A percentile compares a stretch with the other conserved stretches of the same genome.
Conservation (phyloP, 2,888 invertebrate species). For the Ophioninae sp. region DNA sequence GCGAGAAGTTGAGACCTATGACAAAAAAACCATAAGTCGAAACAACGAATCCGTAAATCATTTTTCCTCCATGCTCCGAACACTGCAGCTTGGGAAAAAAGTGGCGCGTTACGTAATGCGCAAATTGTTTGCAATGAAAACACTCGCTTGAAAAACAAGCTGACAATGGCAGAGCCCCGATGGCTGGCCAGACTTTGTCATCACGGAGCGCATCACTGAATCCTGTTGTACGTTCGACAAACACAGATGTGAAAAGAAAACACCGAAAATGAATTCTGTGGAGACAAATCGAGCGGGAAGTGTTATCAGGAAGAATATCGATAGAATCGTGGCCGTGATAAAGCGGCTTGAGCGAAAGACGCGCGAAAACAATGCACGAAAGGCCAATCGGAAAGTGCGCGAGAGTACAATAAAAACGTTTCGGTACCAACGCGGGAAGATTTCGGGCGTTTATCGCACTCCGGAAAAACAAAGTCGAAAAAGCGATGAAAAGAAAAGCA, state of each 20-base stretch:
- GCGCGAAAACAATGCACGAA: conserved; percentile 47
- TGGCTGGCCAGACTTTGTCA: neutral
- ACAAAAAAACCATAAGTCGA: conserved; percentile 12
- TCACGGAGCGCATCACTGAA: neutral
- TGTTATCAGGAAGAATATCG: conserved; percentile 1
- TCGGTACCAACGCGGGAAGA: neutral
- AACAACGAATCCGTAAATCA: neutral
- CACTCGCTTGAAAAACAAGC: conserved; percentile 15
- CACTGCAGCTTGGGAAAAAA: neutral
- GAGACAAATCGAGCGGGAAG: neutral
- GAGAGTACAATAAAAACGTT: neutral
- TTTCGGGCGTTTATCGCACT: neutral
- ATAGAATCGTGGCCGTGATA: neutral
- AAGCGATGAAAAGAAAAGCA: conserved; percentile 21
- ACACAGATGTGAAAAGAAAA: conserved; percentile 8
- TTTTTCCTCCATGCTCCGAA: neutral
- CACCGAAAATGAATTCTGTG: neutral
- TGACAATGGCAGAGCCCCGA: neutral
- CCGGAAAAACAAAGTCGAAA: neutral
- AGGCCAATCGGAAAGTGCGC: neutral
- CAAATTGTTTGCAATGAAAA: conserved; percentile 32
- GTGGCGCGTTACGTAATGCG: conserved; percentile 32
- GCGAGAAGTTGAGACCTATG: neutral
- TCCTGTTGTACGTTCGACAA: neutral
- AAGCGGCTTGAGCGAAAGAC: conserved; percentile 41